Base-by-base conservation (phyloP, 2,888 invertebrate genomes). In the Plagiodera versicolora region DNA sequence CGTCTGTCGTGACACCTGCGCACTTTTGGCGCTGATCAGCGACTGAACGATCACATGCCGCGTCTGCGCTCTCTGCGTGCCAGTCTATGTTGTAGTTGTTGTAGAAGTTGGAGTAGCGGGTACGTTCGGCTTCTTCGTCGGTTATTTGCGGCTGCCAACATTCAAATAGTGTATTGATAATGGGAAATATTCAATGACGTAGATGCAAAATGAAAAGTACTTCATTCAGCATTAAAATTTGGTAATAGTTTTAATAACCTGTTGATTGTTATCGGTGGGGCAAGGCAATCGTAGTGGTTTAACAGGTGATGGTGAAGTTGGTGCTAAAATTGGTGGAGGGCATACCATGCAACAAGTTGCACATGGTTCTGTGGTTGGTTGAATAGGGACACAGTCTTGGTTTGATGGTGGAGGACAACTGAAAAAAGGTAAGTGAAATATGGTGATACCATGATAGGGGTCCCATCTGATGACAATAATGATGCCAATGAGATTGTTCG, bases 21-120 rank as follows among this genome's bases (percentile, higher is more conserved):
- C 67, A 68, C 0, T 70, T 74, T 0, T 50, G 51, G 52, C 67
- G 67, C 53, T 66, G 65, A 8, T 49, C 32, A 18, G 39, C 28
- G 47, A 52, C 17, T 10, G 56, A 32, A 45, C 56, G 54, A 24
- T 5, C 9, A 6, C 11, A 1, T 2, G 19, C 44, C 11, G 44
- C 18, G n/a, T 60, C 51, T 9, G 51, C 32, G 8, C 68, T 63
- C 16, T 70, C 68, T 5, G 65, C 56, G 51, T 71, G 74, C 65
- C 71, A 76, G 48, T 77, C 76, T 6, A 75, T 62, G 58, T 79
- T 79, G 66, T 78, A 78, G 63, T 76, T 75, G 63, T 79, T 79
- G 69, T 79, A 79, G 60, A 77, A 79, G 61, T 78, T 78, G 16
- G 74, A 70, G 56, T 73, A 74, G 30, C 78, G 65, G 1, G 58